Conservation (phyloP, 2,888 invertebrate genomes). For the Nycteola revayana region DNA sequence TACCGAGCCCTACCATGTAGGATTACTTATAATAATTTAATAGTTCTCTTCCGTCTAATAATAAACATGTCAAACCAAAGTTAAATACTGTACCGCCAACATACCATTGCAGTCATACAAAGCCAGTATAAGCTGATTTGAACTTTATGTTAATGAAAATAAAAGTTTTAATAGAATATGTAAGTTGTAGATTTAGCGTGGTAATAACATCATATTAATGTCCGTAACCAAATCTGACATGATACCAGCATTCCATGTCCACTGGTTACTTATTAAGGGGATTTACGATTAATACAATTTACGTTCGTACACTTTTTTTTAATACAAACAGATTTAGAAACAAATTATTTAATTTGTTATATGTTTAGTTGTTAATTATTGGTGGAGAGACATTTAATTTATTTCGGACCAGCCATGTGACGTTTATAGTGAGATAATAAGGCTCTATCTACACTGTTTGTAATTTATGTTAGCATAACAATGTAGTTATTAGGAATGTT, state of each 20-base stretch:
- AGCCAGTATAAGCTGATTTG: constrained; percentile 16
- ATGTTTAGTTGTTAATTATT: constrained; percentile 68
- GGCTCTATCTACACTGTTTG: constrained; percentile 38
- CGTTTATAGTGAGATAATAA: constrained; percentile 55
- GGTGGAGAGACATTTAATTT: constrained; percentile 51
- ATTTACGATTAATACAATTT: constrained; percentile 73
- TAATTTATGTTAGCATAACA: constrained; percentile 21
- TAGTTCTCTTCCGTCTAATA: constrained; percentile 74
- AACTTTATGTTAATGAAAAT: constrained; percentile 30
- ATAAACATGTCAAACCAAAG: constrained; percentile 76
- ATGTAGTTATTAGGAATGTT: no score
- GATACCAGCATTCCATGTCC: constrained; percentile 63
- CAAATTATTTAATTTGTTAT: constrained; percentile 76
- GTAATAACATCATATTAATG: constrained; percentile 61
- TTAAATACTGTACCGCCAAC: constrained; percentile 62
- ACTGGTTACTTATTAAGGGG: constrained; percentile 67
- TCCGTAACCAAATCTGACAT: constrained; percentile 72
- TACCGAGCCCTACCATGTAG: constrained; percentile 61
- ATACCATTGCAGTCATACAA: constrained; percentile 26
- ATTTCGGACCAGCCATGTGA: constrained; percentile 49
- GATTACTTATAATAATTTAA: constrained; percentile 78
- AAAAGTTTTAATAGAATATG: constrained; percentile 3
- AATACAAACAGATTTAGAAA: constrained; percentile 71
- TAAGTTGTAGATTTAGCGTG: constrained; percentile 24
- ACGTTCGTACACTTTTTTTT: constrained; percentile 58